Conservation (phyloP, 2,797 vertebrate genomes). For the Leptodactylus fallax region DNA sequence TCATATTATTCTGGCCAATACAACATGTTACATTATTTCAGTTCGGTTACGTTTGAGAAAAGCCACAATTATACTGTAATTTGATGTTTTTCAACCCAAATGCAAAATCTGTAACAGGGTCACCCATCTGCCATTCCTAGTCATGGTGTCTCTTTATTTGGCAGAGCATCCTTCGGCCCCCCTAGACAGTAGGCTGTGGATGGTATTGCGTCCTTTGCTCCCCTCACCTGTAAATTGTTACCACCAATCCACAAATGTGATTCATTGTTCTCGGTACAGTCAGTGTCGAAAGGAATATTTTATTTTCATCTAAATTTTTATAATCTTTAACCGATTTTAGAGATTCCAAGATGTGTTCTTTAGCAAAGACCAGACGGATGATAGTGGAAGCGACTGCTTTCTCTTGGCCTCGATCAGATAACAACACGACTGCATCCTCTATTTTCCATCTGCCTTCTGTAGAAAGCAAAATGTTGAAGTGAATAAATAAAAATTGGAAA, state of each 20-base stretch:
- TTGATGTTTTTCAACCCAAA: too few species aligned
- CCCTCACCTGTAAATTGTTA: neutral
- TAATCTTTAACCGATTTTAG: neutral
- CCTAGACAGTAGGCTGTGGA: too few species aligned
- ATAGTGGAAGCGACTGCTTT: neutral
- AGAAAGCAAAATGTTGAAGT: constrained; percentile 44
- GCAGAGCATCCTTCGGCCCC: too few species aligned
- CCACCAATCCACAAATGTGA: neutral
- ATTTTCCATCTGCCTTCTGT: constrained; percentile 41
- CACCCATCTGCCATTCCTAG: too few species aligned
- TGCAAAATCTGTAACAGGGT: too few species aligned
- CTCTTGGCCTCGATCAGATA: constrained; percentile 36
- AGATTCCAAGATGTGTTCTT: constrained; percentile 3
- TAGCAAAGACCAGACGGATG: constrained; percentile 25
- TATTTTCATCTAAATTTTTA: neutral
- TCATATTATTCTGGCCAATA: too few species aligned
- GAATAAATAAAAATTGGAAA: constrained; percentile 30
- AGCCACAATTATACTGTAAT: too few species aligned
- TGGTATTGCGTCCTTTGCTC: too few species aligned
- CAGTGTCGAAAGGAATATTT: neutral
- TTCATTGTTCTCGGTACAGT: neutral
- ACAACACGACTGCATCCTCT: constrained; percentile 22
- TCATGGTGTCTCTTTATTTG: too few species aligned
- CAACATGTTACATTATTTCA: too few species aligned
- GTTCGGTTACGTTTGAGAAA: too few species aligned